Base-by-base conservation (phyloP, 2,888 invertebrate species). In the Latrodectus hesperus region DNA sequence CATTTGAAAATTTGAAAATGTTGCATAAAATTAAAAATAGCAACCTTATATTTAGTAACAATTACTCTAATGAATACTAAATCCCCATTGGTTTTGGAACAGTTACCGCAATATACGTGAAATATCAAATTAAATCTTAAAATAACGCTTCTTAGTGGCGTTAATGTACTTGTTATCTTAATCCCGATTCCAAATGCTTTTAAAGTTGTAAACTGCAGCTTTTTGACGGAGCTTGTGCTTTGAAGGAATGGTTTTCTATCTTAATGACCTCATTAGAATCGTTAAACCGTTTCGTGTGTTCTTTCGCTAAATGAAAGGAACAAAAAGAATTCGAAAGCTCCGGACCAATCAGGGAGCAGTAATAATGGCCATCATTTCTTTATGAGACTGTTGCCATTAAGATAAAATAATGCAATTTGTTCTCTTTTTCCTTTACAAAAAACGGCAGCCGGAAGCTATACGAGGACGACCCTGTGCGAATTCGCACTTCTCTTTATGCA, bases 221-320 rank as follows among this genome's bases (percentile, higher is more conserved):
- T 60, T 60, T 16, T 16, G n/a, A 60, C 6, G 60, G 14, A 60
- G 16, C 55, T 55, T 55, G 55, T 55, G 16, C 1, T 0, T 60
- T 10, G 4, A 16, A 11, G 77, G 77, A 77, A 77, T 22, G 53
- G 77, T 68, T 77, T 77, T 68, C 68, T 22, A 16, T 68, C 53
- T 68, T 77, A 77, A 77, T 53, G 77, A 77, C 68, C 77, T 77
- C 77, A 77, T 77, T 77, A 77, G 77, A 68, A 68, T 60, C n/a
- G n/a, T n/a, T 14, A 49, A 71, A 71, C 49, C 71, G n/a, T 71
- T 52, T 68, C 68, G 68, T 51, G 77, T 68, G 16, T 60, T 60
- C 60, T 60, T 9, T 67, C n/a, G 17, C 52, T 67, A n/a, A 77
- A 77, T 77, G 68, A 77, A 38, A 77, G 77, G 68, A 77, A 68